Base-by-base conservation (phyloP, 2,113 vertebrate genomes). In the Noturus placidus region DNA sequence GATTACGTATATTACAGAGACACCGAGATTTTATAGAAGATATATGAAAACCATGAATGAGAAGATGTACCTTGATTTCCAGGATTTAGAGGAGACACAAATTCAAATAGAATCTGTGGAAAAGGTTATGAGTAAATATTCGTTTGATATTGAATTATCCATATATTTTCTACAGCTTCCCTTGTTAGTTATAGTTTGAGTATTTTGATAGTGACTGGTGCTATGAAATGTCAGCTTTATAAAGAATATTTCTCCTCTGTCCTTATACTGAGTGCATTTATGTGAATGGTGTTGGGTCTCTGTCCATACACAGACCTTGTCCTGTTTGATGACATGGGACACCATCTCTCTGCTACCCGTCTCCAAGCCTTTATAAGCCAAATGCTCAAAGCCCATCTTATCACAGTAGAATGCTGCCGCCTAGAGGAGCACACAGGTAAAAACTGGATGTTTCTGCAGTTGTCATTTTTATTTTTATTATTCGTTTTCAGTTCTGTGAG, bases 321-420 rank as follows among this genome's bases (percentile, higher is more conserved):
- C 93, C 90, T 96, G 96, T 88, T 89, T 95, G 90, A 96, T 90
- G 89, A 91, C 96, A 56, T 96, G 96, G 42, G 93, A 94, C 85
- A 94, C 96, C 76, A 94, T 83, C 25, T 96, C 94, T 61, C 96
- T 89, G 84, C 93, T 95, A 82, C 95, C 95, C 0, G 96, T 96
- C 93, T 96, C 96, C 89, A 96, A 78, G 57, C 96, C 96, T 89
- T 96, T 96, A 86, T 96, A 96, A 77, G 96, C 96, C 46, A 93
- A n/a, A 72, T 92, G 87, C 83, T 97, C 94, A n/a, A 96, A 97
- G 83, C 95, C 96, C 92, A 97, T 94, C 86, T 96, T 96, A 79
- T 96, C 92, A 85, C 96, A 96, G 92, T 96, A 97, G 92, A 92
- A 97, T 2, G 84, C 87, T 22, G 96, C 94, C 27, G 95, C 95